A percentile compares a stretch with the other conserved stretches of the same genome.
phyloP scores from a whole-genome alignment of 1,140 invertebrate species.

The Condylostylus longicornis region DNA sequence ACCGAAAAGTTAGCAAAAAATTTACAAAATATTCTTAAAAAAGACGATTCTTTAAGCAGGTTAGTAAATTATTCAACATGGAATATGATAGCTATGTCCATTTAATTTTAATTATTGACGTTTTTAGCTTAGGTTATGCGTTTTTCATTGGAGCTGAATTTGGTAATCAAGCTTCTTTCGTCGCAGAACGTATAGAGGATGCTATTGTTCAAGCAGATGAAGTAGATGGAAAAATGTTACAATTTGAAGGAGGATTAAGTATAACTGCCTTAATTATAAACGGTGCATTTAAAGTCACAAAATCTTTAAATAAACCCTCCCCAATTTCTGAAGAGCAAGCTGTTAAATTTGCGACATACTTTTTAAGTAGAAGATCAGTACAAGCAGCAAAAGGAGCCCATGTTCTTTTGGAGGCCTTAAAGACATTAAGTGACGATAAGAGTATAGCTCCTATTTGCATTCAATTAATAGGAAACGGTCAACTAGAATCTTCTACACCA shows the following conservation, averaged over 20 bases:
- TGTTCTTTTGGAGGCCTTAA: slow-evolving; percentile 63
- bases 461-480: slow-evolving; percentile 53
- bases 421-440: slow-evolving; percentile 25
- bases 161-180: slow-evolving; percentile 51
- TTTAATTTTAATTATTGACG: slow-evolving; percentile 2
- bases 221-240: slow-evolving; percentile 70
- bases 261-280: slow-evolving; percentile 37
- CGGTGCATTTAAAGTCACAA: slow-evolving; percentile 50
- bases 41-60: slow-evolving; percentile 59
- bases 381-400: slow-evolving; percentile 69
- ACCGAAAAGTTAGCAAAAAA: slow-evolving; percentile 46
- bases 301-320: slow-evolving; percentile 49
- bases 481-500: slow-evolving; percentile 54
- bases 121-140: slow-evolving; percentile 61
- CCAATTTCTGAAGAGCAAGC: slow-evolving; percentile 62
- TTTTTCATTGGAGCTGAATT: slow-evolving; percentile 63
- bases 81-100: background rate
- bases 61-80: too few species aligned
- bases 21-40: slow-evolving; percentile 52
- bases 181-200: slow-evolving; percentile 72
- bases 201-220: slow-evolving; percentile 88
- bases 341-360: slow-evolving; percentile 82
- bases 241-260: slow-evolving; percentile 84
- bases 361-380: slow-evolving; percentile 77
- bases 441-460: slow-evolving; percentile 55